Conservation (phyloP, 2,797 vertebrate genomes). For the Yasuhikotakia modesta region DNA sequence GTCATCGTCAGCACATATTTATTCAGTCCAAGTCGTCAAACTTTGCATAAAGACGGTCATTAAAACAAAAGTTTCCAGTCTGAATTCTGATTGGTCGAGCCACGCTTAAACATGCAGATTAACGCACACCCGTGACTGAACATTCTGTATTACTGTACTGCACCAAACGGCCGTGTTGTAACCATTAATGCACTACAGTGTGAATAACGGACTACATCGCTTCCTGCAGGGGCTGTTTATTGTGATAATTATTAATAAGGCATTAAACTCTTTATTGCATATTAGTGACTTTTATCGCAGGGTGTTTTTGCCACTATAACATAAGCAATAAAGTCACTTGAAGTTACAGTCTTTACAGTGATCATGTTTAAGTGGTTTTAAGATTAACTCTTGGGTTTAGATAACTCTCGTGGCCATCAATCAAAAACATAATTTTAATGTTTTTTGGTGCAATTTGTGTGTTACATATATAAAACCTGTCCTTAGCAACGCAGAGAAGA, state of each 20-base stretch:
- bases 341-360: too few relatives aligned
- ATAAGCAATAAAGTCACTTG: neutral
- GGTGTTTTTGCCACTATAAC: neutral
- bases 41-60: conserved; percentile 4
- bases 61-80: neutral
- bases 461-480: too few relatives aligned
- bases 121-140: neutral
- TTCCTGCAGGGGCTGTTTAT: neutral
- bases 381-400: neutral
- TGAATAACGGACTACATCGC: neutral
- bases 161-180: neutral
- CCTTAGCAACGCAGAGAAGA: too few relatives aligned
- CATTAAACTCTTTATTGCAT: neutral
- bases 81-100: neutral
- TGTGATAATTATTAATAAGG: neutral
- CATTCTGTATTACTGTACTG: neutral
- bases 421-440: neutral
- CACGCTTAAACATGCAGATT: neutral
- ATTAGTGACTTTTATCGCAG: neutral
- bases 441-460: neutral
- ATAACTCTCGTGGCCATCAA: neutral
- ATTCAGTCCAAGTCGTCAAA: conserved; percentile 17
- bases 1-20: conserved; percentile 53
- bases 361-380: neutral
- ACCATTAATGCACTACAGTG: neutral